These are phyloP conservation scores for Diuraphis noxia DNA, from an alignment of 1,140 invertebrate genomes.

Conservation along the genomic window DNA sequence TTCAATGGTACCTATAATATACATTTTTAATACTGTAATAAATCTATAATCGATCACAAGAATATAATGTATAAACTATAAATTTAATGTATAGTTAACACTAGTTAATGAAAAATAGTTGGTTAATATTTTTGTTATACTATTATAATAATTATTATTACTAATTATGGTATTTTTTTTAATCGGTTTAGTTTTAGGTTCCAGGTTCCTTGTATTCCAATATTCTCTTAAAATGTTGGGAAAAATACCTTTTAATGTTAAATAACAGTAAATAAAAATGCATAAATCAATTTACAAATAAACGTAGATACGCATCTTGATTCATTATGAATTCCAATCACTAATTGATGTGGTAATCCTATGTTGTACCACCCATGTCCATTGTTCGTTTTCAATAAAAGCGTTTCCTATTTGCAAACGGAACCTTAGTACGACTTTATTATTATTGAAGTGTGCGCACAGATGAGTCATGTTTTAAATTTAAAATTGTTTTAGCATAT, in stretches of 20 bases:
- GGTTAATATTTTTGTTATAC: neutral
- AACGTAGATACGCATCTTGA: neutral
- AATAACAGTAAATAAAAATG: neutral
- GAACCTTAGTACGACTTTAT: neutral
- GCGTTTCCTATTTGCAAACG: neutral
- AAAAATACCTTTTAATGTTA: neutral
- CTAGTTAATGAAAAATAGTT: neutral
- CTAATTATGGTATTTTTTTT: too few relatives aligned
- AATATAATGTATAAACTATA: neutral
- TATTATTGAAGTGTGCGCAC: neutral
- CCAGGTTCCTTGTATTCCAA: too few relatives aligned
- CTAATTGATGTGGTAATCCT: neutral
- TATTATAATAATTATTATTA: neutral
- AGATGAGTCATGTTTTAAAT: conserved; percentile 29
- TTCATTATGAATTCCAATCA: conserved; percentile 8
- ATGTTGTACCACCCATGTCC: neutral
- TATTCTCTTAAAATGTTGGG: neutral
- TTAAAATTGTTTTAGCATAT: neutral
- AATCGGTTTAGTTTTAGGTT: neutral
- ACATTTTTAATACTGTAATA: neutral
- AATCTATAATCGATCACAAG: neutral
- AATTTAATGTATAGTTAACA: neutral
- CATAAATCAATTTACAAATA: neutral
- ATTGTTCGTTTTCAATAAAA: neutral
- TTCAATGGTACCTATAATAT: neutral